Base-by-base conservation (phyloP, 2,113 vertebrate genomes). In the Sylvietta virens region DNA sequence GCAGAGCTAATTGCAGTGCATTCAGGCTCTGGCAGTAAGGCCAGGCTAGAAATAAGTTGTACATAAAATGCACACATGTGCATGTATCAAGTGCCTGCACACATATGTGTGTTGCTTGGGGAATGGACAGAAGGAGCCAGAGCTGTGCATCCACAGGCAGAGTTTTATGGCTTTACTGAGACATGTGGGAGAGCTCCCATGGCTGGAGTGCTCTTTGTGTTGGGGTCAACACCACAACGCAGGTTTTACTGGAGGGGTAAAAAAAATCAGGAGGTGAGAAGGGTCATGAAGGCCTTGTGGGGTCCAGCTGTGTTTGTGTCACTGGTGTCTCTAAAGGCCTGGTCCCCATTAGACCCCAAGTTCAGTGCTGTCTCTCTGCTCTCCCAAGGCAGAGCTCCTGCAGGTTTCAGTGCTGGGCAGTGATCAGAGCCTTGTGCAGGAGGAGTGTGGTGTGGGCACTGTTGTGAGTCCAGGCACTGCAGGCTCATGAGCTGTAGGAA, bases 401-500 rank as follows among this genome's bases (percentile, higher is more conserved):
- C 40, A 39, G 20, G 30, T 66, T 37, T 51, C 27, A 7, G 42
- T 19, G 51, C 37, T 30, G 65, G 30, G 37, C 66, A 60, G 60
- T 4, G 40, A 50, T 66, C 45, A 51, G 37, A 83, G 82, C 58
- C 33, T 47, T 0, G 0, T 28, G 45, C 40, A 30, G 33, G 33
- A 10, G 12, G 48, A 60, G 33, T 4, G 1, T 21, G 51, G n/a
- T 16, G 13, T 35, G 33, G 30, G 26, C 60, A 26, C 6, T 12
- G 37, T 42, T 2, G 1, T 22, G 40, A 33, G 17, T 42, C 40
- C 33, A 48, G 56, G 88, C 58, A 27, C 66, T 9, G 45, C 78
- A 31, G 56, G 5, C 23, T 45, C 27, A 28, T 39, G 0, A 1
- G 40, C 79, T 31, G 13, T 19, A 5, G 33, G 35, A n/a, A n/a